Conservation (phyloP, 2,113 vertebrate genomes). For the Chelonoidis abingdonii region DNA sequence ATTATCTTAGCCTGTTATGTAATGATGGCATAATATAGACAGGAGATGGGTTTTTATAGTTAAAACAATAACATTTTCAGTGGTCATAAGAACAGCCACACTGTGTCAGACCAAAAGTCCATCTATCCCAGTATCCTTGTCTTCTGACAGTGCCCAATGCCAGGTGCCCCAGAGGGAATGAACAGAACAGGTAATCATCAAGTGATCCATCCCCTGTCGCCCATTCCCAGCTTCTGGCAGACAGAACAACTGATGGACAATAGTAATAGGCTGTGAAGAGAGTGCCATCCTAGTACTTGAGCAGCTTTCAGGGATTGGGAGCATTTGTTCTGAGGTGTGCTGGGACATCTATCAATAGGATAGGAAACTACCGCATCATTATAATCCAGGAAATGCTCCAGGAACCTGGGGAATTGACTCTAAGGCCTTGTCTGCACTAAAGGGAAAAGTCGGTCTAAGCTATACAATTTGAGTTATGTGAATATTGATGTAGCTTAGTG, state of each 20-base stretch:
- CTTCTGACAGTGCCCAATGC: no score
- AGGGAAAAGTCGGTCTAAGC: no score
- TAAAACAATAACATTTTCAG: background rate
- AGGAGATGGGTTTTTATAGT: background rate
- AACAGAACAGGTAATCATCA: no score
- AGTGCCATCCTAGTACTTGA: conserved; percentile 57
- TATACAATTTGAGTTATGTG: no score
- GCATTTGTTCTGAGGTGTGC: conserved; percentile 72
- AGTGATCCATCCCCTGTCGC: no score
- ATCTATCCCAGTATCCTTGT: background rate
- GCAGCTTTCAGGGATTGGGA: conserved; percentile 80
- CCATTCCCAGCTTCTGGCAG: no score
- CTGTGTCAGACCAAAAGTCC: background rate
- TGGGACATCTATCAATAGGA: conserved; percentile 79
- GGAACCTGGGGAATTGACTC: conserved; percentile 69
- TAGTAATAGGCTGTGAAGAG: no score
- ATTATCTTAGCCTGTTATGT: background rate
- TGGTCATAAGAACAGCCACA: background rate
- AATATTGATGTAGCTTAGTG: no score
- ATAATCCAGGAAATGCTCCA: conserved; percentile 78
- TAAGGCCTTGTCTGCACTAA: background rate
- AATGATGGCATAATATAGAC: fast-evolving
- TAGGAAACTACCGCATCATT: conserved; percentile 80
- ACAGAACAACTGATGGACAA: no score
- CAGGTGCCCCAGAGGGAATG: no score